Percentiles rank a stretch among this genome's conserved stretches.
Conservation (phyloP, 2,797 vertebrate species). For the Alfaro cultratus region DNA sequence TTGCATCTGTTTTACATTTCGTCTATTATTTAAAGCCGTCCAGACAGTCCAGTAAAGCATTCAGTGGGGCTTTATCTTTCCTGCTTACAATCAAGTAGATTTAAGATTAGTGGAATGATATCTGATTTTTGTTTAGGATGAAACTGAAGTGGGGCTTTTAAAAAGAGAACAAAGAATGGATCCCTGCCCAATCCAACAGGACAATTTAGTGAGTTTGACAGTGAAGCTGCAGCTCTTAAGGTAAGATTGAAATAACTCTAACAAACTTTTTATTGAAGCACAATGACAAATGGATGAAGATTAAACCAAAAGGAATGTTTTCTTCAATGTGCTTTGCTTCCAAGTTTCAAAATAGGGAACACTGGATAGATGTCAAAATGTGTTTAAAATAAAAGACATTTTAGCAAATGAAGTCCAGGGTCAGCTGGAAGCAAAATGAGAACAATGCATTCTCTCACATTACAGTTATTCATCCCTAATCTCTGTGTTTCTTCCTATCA, state of each 20-base stretch:
- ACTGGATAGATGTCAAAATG: background rate
- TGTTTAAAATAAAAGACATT: background rate
- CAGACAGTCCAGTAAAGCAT: background rate
- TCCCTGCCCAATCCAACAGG: background rate
- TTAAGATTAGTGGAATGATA: background rate
- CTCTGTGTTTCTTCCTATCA: background rate
- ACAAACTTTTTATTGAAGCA: background rate
- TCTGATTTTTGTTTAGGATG: background rate
- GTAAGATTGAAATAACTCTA: background rate
- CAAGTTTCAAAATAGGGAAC: background rate
- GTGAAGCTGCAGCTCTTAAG: background rate
- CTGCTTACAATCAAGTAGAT: background rate
- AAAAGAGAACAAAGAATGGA: background rate
- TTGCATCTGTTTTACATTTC: background rate
- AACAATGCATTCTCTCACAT: background rate
- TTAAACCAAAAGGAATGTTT: background rate
- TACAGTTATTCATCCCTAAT: constrained; percentile 5
- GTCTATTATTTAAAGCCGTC: background rate
- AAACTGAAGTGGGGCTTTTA: background rate
- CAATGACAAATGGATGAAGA: background rate
- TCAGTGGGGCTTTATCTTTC: background rate
- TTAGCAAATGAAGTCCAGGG: background rate
- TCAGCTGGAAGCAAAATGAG: constrained; percentile 5
- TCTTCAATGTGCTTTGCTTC: background rate
- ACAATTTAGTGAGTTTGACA: background rate